Conservation (phyloP, 1,140 invertebrate species). For the Lepidurus arcticus region DNA sequence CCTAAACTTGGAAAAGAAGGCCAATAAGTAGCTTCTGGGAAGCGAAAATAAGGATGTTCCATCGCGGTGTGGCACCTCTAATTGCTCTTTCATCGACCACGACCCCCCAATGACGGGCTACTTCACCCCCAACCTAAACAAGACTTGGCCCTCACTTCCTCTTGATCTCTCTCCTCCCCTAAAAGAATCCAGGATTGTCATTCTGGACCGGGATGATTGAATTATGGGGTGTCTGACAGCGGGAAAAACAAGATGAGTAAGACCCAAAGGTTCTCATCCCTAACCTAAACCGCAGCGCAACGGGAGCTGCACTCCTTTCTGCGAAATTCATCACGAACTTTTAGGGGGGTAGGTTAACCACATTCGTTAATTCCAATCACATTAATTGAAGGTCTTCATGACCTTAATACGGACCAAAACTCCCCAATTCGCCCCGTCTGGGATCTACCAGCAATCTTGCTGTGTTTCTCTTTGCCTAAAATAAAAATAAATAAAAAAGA, state of each 20-base stretch:
- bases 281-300: not conserved
- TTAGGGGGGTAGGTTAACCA: not conserved
- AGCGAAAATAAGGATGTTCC: not conserved
- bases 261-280: not conserved
- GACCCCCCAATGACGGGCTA: not conserved
- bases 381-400: not conserved
- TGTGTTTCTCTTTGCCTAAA: not conserved
- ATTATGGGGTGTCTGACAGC: constrained; percentile 18
- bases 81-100: constrained; percentile 21
- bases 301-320: not conserved
- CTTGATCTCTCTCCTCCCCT: not conserved
- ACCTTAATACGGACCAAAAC: not conserved
- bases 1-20: not conserved
- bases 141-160: not conserved
- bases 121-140: no score
- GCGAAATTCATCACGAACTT: constrained; percentile 9
- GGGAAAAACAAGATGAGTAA: not conserved
- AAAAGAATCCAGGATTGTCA: not conserved
- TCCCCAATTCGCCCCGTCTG: not conserved
- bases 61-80: constrained; percentile 11
- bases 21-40: not conserved
- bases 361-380: constrained; percentile 6
- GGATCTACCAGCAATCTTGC: not conserved
- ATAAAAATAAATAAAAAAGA: not conserved
- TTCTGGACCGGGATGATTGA: constrained; percentile 15